Percentiles rank a stretch among this genome's conserved stretches.
phyloP scores from a whole-genome alignment of 2,797 vertebrate genomes.

The Onychomys leucogaster region DNA sequence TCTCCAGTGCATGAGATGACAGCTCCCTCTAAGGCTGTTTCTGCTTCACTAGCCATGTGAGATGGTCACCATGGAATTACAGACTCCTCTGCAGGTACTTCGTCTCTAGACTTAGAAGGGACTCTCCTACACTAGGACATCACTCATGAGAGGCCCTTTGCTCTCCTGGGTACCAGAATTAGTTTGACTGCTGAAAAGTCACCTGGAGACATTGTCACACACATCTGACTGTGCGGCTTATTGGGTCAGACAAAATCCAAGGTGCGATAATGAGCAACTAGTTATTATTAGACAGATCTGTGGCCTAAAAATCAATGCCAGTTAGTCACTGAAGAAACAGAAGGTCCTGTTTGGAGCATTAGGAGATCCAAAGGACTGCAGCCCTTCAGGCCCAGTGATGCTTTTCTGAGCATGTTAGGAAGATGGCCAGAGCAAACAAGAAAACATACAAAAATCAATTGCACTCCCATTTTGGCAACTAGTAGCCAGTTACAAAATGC shows the following conservation, averaged over 20 bases:
- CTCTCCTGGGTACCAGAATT: neutral
- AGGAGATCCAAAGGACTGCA: neutral
- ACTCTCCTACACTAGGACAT: neutral
- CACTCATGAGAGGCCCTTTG: neutral
- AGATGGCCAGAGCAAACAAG: neutral
- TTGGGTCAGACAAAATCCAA: neutral
- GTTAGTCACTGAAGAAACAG: neutral
- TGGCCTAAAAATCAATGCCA: neutral
- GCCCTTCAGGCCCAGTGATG: neutral
- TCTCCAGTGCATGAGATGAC: neutral
- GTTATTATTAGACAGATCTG: neutral
- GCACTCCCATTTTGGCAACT: neutral
- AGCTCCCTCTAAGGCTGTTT: neutral
- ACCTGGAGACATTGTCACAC: accelerated
- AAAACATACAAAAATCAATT: neutral
- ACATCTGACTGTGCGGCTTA: neutral
- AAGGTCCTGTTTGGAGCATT: neutral
- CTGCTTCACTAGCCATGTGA: neutral
- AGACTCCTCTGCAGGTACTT: neutral
- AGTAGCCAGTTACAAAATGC: neutral
- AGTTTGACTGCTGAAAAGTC: too few relatives aligned
- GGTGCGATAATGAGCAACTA: neutral
- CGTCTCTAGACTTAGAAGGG: neutral
- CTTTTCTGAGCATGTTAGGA: neutral
- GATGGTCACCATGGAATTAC: accelerated